These are phyloP conservation scores for Nemotelus pantherinus DNA, from an alignment of 2,888 invertebrate genomes.

Conservation along the genomic window DNA sequence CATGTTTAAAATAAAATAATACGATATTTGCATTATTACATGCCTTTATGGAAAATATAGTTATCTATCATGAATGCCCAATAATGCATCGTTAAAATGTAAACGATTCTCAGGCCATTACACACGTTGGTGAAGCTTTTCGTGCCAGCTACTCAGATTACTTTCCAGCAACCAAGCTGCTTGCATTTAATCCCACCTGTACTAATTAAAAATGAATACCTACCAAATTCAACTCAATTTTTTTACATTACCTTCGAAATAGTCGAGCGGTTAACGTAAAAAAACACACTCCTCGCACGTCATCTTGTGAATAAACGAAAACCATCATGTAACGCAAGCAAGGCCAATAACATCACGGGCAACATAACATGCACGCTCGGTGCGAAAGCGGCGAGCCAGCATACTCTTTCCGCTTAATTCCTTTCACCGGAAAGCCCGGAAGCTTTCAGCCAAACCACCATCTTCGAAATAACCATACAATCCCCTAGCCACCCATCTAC, in stretches of 20 bases:
- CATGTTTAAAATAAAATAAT: no score
- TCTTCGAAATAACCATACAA: conserved; percentile 23
- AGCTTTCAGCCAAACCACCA: conserved; percentile 41
- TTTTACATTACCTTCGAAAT: not conserved
- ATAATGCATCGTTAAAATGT: no score
- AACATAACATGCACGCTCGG: conserved; percentile 15
- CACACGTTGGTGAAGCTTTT: no score
- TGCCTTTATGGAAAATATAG: no score
- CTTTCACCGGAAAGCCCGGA: conserved; percentile 6
- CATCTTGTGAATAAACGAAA: not conserved
- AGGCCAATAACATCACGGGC: conserved; percentile 48
- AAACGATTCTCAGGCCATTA: no score
- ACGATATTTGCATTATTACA: no score
- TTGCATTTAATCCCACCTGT: no score
- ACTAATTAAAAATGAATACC: no score
- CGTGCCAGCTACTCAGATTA: no score
- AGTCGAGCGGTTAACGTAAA: conserved; percentile 16
- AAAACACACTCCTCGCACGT: conserved; percentile 11
- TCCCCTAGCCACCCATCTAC: not conserved
- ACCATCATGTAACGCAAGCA: conserved; percentile 6
- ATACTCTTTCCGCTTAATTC: not conserved
- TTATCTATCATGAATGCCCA: no score
- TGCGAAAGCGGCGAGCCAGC: not conserved
- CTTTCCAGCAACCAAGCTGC: no score
- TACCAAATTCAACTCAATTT: no score